phyloP scores from a whole-genome alignment of 2,797 vertebrate species.

The Mico argentatus region DNA sequence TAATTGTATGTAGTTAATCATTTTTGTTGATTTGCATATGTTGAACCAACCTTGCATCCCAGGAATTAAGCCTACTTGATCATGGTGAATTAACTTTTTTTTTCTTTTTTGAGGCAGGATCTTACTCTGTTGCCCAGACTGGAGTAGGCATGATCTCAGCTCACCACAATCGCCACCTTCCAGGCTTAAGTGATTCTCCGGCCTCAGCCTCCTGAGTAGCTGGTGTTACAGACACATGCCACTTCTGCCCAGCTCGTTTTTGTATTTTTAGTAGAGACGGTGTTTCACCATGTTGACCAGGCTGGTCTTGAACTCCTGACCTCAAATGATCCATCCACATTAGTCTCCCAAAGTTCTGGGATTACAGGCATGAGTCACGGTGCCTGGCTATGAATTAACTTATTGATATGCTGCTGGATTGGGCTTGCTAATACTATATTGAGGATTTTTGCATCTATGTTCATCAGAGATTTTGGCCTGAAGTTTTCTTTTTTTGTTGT shows the following conservation, averaged over 20 bases:
- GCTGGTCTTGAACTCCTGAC: not conserved
- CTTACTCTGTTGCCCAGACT: not conserved
- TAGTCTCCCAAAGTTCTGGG: not conserved
- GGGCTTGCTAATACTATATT: not conserved
- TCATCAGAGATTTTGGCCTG: not conserved
- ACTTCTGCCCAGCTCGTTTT: not conserved
- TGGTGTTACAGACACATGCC: not conserved
- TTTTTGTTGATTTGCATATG: not conserved
- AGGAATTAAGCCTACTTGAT: not conserved
- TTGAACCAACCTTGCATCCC: not conserved
- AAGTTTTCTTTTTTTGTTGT: not conserved
- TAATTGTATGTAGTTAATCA: not conserved
- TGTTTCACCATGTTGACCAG: not conserved
- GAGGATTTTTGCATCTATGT: not conserved
- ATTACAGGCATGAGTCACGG: not conserved
- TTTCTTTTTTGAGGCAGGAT: not conserved
- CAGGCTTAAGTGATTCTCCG: not conserved
- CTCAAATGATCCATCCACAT: not conserved
- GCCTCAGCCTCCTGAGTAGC: not conserved
- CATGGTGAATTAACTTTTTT: not conserved
- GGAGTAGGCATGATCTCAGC: not conserved
- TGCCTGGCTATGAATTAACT: not conserved
- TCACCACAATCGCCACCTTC: not conserved
- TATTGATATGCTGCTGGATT: not conserved
- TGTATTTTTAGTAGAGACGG: not conserved